Evolutionary conservation across 2,888 invertebrate genomes (phyloP), one percentile per base, ranked within the genome.

Genomic region (Ditylenchus weischeri): DNA sequence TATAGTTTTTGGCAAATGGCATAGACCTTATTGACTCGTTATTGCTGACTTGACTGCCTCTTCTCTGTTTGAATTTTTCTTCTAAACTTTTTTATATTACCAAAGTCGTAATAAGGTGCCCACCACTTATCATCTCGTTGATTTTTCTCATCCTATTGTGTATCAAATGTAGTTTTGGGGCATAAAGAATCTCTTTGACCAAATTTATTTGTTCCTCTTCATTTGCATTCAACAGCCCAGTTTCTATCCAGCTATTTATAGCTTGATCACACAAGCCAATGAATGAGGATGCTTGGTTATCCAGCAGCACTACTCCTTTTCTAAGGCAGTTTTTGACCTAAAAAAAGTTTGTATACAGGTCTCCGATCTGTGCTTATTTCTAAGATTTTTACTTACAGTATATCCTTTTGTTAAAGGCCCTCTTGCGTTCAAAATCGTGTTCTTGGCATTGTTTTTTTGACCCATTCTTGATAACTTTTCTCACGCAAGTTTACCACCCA

Each of bases 141-240:
- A 75, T 59, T 50, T 49, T 57, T 4, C 73, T 72, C 60, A 73
- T 57, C 47, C 76, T 68, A 19, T 75, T 73, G 18, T 72, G 66
- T 57, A 72, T 64, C 36, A 76, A 61, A 69, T 76, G 76, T 35
- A 72, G 58, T 36, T 76, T 76, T 35, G 76, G 66, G 10, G 76
- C 76, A 23, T 66, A 64, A 0, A 76, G 59, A 21, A 76, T 68
- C n/a, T 75, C 70, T n/a, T 73, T 65, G 11, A 77, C 75, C 38
- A 69, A 21, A 54, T 72, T 75, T n/a, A 51, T 47, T n/a, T 70
- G 43, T 11, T 43, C 61, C 11, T 74, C 66, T 18, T 73, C 71
- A 7, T 71, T 63, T 18, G 49, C 61, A 13, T 23, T 36, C 23
- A 74, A 57, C 29, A 58, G 36, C 13, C 76, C 76, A 18, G 21